These are phyloP conservation scores for Athalia cordata DNA, from an alignment of 2,888 invertebrate species.

Conservation along the genomic window DNA sequence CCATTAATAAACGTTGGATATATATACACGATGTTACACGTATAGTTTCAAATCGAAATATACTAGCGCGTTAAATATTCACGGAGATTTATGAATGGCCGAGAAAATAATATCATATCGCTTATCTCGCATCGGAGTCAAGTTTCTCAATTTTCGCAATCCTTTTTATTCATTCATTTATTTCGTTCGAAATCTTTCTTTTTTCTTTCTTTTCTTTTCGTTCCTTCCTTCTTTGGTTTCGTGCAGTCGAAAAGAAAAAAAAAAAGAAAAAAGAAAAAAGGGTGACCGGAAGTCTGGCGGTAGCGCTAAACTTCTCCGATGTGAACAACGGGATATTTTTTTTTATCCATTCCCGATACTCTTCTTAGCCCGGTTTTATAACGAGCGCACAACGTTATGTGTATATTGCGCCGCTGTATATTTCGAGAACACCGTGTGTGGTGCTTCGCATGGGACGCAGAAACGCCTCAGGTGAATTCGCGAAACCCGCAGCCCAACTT, in stretches of 20 bases:
- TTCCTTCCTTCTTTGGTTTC: neutral
- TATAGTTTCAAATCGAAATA: too few relatives aligned
- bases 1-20: too few relatives aligned
- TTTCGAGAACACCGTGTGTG: constrained; percentile 18
- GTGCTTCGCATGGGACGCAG: constrained; percentile 1
- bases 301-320: constrained; percentile 29
- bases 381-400: constrained; percentile 1
- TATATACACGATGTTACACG: too few relatives aligned
- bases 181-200: neutral
- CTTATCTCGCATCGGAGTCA: neutral
- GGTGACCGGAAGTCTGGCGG: constrained; percentile 28
- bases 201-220: too few relatives aligned
- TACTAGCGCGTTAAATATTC: too few relatives aligned
- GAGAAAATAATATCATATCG: too few relatives aligned
- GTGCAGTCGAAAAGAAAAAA: too few relatives aligned
- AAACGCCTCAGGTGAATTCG: constrained; percentile 39
- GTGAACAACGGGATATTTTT: constrained; percentile 42
- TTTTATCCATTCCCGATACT: constrained; percentile 33
- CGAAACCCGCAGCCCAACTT: constrained; percentile 13
- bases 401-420: too few relatives aligned
- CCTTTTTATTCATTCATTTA: neutral
- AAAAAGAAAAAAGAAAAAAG: constrained; percentile 5
- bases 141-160: neutral
- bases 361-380: constrained; percentile 43
- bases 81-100: too few relatives aligned